Evolutionary conservation across 2,888 invertebrate species (phyloP).

Genomic region (Drosophila trichaetosa): DNA sequence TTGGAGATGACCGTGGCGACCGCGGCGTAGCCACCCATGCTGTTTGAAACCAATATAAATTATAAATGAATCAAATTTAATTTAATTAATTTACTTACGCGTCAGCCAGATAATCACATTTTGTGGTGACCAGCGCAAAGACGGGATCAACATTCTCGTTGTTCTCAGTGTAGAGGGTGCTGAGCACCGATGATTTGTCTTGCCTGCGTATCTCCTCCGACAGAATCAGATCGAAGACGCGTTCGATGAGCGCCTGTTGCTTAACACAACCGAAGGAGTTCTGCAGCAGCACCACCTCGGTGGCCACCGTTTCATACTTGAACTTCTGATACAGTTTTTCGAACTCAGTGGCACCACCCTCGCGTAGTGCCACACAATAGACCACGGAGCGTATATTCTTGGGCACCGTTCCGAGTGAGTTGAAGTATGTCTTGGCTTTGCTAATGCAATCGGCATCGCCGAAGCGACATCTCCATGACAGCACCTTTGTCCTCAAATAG

Average conservation of each 20-base stretch:
- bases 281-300: constrained; percentile 89
- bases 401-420: constrained; percentile 80
- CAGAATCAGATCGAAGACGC: constrained; percentile 86
- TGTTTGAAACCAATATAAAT: constrained; percentile 28
- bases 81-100: constrained; percentile 72
- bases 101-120: constrained; percentile 56
- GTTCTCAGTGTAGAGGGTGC: constrained; percentile 86
- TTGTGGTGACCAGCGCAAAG: constrained; percentile 85
- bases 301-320: constrained; percentile 87
- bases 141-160: constrained; percentile 86
- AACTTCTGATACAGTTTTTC: constrained; percentile 88
- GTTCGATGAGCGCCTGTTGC: constrained; percentile 86
- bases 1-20: constrained; percentile 82
- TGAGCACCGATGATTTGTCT: constrained; percentile 81
- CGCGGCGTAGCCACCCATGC: constrained; percentile 78
- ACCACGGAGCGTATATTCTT: constrained; percentile 89
- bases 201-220: constrained; percentile 83
- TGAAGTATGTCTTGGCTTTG: constrained; percentile 85
- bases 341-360: constrained; percentile 88
- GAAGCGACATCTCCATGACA: constrained; percentile 89
- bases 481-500: constrained; percentile 87
- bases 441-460: constrained; percentile 87
- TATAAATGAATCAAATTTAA: background rate
- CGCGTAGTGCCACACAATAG: constrained; percentile 91
- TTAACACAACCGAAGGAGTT: constrained; percentile 89